phyloP scores from a whole-genome alignment of 2,797 vertebrate species.

The Dicrostonyx torquatus region DNA sequence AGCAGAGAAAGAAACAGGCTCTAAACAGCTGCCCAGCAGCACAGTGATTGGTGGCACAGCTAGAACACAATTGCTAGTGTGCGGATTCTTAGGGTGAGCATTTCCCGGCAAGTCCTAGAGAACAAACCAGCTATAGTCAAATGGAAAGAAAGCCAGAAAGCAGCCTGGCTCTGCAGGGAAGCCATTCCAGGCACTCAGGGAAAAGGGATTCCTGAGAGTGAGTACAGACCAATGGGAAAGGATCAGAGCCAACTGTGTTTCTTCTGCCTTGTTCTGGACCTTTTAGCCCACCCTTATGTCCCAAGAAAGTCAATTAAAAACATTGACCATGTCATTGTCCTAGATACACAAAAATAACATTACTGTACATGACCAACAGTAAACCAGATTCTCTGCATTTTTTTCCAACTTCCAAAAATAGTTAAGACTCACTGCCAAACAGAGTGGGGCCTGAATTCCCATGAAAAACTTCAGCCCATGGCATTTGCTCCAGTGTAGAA shows the following conservation, averaged over 20 bases:
- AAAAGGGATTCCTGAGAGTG: neutral
- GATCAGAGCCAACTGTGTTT: neutral
- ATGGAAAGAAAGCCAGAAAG: slow-evolving; percentile 44
- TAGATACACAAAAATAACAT: slow-evolving; percentile 76
- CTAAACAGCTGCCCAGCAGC: neutral
- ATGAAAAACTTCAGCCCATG: slow-evolving; percentile 62
- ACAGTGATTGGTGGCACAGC: slow-evolving; percentile 14
- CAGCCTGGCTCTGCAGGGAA: slow-evolving; percentile 57
- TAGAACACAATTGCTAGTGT: neutral
- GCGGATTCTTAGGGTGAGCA: neutral
- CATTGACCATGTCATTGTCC: slow-evolving; percentile 65
- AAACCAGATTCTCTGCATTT: slow-evolving; percentile 80
- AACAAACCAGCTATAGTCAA: slow-evolving; percentile 36
- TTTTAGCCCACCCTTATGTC: slow-evolving; percentile 16
- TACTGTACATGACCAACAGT: slow-evolving; percentile 80
- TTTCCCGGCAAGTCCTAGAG: neutral
- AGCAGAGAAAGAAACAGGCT: neutral
- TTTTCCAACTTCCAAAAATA: slow-evolving; percentile 83
- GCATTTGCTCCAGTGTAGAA: slow-evolving; percentile 76
- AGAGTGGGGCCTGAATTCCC: slow-evolving; percentile 74
- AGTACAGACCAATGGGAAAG: neutral
- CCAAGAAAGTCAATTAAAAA: slow-evolving; percentile 67
- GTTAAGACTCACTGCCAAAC: slow-evolving; percentile 76
- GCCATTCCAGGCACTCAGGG: slow-evolving; percentile 5
- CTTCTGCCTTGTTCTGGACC: slow-evolving; percentile 33